phyloP scores from a whole-genome alignment of 2,888 invertebrate genomes.

The Antheraea assamensis region DNA sequence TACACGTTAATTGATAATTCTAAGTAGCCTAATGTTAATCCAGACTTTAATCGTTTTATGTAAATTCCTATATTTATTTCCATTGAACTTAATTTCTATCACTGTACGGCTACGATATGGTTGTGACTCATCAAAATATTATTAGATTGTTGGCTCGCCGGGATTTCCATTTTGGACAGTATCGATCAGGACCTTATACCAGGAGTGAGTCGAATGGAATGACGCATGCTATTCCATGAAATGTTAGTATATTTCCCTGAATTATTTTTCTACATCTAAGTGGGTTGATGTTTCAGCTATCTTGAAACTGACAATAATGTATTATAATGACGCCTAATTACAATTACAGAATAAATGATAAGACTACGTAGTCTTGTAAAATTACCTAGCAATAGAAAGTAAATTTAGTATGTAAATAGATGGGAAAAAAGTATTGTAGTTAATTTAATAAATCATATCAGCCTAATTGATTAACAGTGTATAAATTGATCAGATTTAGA shows the following conservation, averaged over 20 bases:
- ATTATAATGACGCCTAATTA: not conserved
- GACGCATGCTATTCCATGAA: constrained; percentile 38
- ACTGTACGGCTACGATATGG: not conserved
- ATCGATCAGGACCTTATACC: constrained; percentile 54
- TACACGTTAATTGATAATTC: not conserved
- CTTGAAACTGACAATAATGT: not conserved
- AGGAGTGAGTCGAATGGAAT: constrained; percentile 40
- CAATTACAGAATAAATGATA: not conserved
- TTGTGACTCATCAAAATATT: constrained; percentile 16
- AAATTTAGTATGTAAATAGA: not conserved
- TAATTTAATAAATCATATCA: not conserved
- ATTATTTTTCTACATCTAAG: not conserved
- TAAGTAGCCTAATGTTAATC: not conserved
- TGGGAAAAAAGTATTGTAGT: not conserved
- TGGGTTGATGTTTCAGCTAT: not conserved
- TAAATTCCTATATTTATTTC: not conserved
- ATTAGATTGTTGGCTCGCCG: constrained; percentile 33
- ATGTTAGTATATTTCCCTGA: constrained; percentile 21
- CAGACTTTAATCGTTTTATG: not conserved
- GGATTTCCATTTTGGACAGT: constrained; percentile 55
- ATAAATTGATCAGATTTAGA: not conserved
- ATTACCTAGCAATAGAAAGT: not conserved
- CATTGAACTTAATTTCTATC: not conserved
- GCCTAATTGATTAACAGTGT: not conserved
- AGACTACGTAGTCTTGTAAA: not conserved